These are phyloP conservation scores for Garra rufa DNA, from an alignment of 2,113 vertebrate species.

Conservation along the genomic window DNA sequence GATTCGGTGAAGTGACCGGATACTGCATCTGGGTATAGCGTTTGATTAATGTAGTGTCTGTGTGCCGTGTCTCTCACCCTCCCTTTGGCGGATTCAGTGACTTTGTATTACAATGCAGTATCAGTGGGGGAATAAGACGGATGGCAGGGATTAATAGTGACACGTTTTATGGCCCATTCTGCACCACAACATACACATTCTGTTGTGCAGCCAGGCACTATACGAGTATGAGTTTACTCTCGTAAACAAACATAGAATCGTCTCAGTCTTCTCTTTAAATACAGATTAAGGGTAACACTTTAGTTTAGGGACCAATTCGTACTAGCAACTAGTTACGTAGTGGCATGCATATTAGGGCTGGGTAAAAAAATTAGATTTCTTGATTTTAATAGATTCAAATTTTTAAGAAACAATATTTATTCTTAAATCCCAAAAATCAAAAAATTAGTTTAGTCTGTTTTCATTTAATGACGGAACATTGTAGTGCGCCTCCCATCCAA, in stretches of 20 bases:
- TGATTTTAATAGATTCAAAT: too few relatives aligned
- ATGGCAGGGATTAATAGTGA: conserved; percentile 68
- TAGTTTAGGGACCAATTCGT: too few relatives aligned
- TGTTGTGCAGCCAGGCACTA: background rate
- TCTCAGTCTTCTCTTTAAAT: background rate
- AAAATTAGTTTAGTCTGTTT: too few relatives aligned
- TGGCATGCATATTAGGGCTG: too few relatives aligned
- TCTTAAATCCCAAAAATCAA: too few relatives aligned
- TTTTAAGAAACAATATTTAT: too few relatives aligned
- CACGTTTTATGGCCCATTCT: conserved; percentile 60
- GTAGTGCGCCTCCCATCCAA: too few relatives aligned
- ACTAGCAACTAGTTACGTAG: too few relatives aligned
- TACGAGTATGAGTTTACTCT: background rate
- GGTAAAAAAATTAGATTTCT: too few relatives aligned
- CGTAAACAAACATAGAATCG: background rate
- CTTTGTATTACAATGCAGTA: conserved; percentile 72
- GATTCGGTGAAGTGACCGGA: conserved; percentile 62
- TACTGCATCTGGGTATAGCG: conserved; percentile 64
- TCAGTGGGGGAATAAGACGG: conserved; percentile 54
- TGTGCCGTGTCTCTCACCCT: background rate
- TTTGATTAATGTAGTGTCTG: conserved; percentile 70
- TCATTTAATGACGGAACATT: too few relatives aligned
- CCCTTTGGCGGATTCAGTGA: conserved; percentile 60
- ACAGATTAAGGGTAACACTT: background rate
- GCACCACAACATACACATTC: conserved; percentile 36